Percentiles rank a stretch among this genome's conserved stretches.
Evolutionary conservation across 2,113 vertebrate species (phyloP).

Genomic region (Columba livia): DNA sequence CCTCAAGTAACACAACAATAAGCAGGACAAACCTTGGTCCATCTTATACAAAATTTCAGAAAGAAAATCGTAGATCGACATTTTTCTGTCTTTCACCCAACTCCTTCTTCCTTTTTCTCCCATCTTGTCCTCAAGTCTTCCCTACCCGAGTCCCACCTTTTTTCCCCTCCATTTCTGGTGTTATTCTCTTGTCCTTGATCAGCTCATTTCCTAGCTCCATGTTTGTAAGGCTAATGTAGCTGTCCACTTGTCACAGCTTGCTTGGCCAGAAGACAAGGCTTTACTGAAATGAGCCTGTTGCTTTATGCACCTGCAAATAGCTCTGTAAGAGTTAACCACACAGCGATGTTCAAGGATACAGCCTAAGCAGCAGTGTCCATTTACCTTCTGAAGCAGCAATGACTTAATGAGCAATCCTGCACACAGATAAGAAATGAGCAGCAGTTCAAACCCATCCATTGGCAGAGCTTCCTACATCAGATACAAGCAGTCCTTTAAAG

Average conservation of each 20-base stretch:
- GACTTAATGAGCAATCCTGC: background rate
- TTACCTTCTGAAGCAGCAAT: background rate
- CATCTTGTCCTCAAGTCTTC: background rate
- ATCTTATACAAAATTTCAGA: background rate
- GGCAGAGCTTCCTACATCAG: background rate
- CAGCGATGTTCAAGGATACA: background rate
- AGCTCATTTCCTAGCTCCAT: background rate
- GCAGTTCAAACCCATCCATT: background rate
- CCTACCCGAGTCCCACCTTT: background rate
- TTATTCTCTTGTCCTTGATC: background rate
- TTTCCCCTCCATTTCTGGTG: background rate
- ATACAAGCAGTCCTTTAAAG: fast-evolving
- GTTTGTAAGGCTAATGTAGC: fast-evolving
- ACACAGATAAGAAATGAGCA: fast-evolving
- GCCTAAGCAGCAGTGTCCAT: background rate
- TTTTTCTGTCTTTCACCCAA: background rate
- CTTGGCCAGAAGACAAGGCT: background rate
- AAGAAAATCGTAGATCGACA: background rate
- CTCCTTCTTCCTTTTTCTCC: background rate
- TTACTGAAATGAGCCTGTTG: background rate
- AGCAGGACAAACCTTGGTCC: background rate
- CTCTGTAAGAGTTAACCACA: background rate
- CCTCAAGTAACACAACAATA: fast-evolving
- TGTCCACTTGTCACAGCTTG: background rate
- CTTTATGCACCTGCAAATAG: background rate